Percentiles rank a stretch among this genome's conserved stretches.
Evolutionary conservation across 2,888 invertebrate species (phyloP).

Genomic region (Elmis aenea): DNA sequence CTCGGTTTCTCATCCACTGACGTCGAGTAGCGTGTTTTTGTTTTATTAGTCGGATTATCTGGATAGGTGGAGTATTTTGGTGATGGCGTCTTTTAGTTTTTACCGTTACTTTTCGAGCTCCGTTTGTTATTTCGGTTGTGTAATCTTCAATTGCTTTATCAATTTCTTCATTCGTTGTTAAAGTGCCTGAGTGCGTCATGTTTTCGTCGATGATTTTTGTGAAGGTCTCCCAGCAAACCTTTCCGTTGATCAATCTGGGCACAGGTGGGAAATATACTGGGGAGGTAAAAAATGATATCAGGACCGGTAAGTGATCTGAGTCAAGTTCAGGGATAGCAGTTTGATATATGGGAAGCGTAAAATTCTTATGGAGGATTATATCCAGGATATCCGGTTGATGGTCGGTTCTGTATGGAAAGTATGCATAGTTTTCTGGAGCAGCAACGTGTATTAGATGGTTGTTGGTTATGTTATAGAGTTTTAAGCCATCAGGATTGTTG

Average conservation of each 20-base stretch:
- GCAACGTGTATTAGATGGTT: conserved; percentile 1
- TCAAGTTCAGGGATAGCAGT: conserved; percentile 6
- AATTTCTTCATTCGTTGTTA: no score
- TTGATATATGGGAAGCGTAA: conserved; percentile 2
- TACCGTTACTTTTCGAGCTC: no score
- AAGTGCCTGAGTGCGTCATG: no score
- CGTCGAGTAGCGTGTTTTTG: conserved; percentile 1
- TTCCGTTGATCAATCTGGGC: no score
- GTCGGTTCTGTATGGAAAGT: conserved; percentile 2
- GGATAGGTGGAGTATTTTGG: neutral
- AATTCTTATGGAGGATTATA: conserved; percentile 2
- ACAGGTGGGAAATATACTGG: no score
- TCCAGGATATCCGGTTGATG: conserved; percentile 11
- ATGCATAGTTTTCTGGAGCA: conserved; percentile 5
- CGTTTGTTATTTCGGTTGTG: no score
- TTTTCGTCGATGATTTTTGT: no score
- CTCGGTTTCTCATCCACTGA: conserved; percentile 3
- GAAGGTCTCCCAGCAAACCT: no score
- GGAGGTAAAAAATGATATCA: no score
- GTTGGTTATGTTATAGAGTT: conserved; percentile 2
- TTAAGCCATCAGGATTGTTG: conserved; percentile 10
- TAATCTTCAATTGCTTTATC: no score
- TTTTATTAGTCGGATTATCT: conserved; percentile 5
- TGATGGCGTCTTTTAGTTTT: no score
- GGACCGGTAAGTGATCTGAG: conserved; percentile 9